Evolutionary conservation across 2,888 invertebrate genomes (phyloP).

Genomic region (Calameuta filiformis): DNA sequence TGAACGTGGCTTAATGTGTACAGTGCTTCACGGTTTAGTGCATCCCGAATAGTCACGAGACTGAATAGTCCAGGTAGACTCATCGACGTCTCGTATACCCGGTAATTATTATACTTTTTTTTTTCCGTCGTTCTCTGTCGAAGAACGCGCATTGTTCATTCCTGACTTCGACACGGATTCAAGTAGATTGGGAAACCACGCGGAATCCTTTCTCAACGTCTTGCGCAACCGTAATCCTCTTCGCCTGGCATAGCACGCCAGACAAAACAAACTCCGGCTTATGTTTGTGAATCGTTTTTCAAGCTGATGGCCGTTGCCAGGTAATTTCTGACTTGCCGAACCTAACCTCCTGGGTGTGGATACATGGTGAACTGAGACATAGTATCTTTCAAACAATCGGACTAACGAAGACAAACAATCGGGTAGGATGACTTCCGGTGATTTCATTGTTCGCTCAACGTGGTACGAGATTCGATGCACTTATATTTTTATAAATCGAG

Average conservation of each 20-base stretch:
- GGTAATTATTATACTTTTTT: neutral
- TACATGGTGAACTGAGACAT: neutral
- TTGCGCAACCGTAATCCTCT: neutral
- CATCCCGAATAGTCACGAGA: neutral
- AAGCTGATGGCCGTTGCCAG: neutral
- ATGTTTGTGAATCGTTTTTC: neutral
- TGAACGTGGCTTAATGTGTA: neutral
- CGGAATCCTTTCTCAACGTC: neutral
- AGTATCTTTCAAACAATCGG: neutral
- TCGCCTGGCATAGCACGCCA: neutral
- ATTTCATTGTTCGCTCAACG: neutral
- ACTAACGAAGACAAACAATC: neutral
- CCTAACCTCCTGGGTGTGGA: neutral
- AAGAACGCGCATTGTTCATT: neutral
- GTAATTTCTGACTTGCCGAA: neutral
- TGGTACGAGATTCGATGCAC: neutral
- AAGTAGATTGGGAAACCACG: neutral
- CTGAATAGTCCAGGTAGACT: neutral
- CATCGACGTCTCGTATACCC: neutral
- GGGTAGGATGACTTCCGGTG: neutral
- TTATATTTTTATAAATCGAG: too few species aligned
- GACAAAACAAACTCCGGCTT: constrained; percentile 1
- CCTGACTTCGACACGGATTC: neutral
- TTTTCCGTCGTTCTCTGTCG: neutral
- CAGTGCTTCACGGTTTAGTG: neutral